Conservation (phyloP, 2,888 invertebrate species). For the Lissonota sp. region DNA sequence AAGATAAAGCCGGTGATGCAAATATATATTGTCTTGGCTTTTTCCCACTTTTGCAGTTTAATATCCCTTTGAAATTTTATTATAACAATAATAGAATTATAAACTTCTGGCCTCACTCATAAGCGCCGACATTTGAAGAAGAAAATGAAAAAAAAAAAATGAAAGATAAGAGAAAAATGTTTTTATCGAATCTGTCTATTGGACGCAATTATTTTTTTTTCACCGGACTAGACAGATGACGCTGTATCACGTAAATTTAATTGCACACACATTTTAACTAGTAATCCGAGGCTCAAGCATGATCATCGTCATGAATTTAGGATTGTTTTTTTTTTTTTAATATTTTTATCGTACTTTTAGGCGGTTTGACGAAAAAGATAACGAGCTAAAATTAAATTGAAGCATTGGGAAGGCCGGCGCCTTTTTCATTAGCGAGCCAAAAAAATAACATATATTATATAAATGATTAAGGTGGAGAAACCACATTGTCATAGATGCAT, state of each 20-base stretch:
- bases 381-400: constrained; percentile 20
- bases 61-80: constrained; percentile 21
- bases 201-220: neutral
- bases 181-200: too few species aligned
- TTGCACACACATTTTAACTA: constrained; percentile 43
- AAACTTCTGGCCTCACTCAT: constrained; percentile 55
- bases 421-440: constrained; percentile 37
- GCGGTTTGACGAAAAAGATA: constrained; percentile 34
- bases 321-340: constrained; percentile 1
- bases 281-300: constrained; percentile 55
- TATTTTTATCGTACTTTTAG: constrained; percentile 20
- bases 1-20: constrained; percentile 14
- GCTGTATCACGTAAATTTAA: constrained; percentile 55
- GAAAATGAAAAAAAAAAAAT: constrained; percentile 20
- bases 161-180: neutral
- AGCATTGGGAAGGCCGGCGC: constrained; percentile 52
- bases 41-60: constrained; percentile 30
- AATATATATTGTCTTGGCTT: constrained; percentile 16
- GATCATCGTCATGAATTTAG: constrained; percentile 30
- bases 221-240: constrained; percentile 16
- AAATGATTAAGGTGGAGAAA: constrained; percentile 22
- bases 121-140: constrained; percentile 66
- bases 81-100: constrained; percentile 23
- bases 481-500: constrained; percentile 37
- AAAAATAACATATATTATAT: constrained; percentile 28